Evolutionary conservation across 2,888 invertebrate species (phyloP), one percentile per base, ranked within the genome.

Genomic region (Acronicta aceris): DNA sequence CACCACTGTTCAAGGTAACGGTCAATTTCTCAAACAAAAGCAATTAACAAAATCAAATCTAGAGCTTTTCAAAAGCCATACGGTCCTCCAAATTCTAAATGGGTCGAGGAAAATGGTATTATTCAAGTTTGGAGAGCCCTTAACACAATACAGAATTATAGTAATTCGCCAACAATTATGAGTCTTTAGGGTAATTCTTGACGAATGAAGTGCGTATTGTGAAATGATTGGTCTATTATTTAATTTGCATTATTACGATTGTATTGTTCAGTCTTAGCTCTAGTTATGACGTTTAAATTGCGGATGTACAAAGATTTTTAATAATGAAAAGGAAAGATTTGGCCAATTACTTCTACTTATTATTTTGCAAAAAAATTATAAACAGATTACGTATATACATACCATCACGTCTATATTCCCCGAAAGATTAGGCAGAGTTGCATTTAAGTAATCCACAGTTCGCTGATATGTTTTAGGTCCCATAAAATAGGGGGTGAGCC

Each of bases 81-180:
- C 17, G 9, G 38, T 41, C 27, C 50, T 45, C 67, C 68, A 69
- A 21, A 69, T 62, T 46, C 36, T 7, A 74, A 70, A n/a, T 56
- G 55, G 64, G 60, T 46, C 52, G 47, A 47, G 43, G 45, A 59
- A 64, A 75, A 43, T 56, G 45, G 72, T 57, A 61, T 61, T 61
- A 65, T 56, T 65, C 54, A 59, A 71, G 46, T 68, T 73, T 40
- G 16, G 40, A 75, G 66, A 60, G 63, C 61, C 59, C 69, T 74
- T 49, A 65, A 74, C 47, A 76, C 71, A 78, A 81, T 77, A 73
- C 63, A 27, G 60, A 74, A 79, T 81, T 78, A 76, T 74, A 73
- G 74, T 75, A 63, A 59, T 76, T 71, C 52, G 68, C 49, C 61
- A 30, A 66, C 74, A 80, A 81, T 82, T 80, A 80, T 55, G 49